Evolutionary conservation across 2,797 vertebrate species (phyloP).

Genomic region (Poeciliopsis turneri): DNA sequence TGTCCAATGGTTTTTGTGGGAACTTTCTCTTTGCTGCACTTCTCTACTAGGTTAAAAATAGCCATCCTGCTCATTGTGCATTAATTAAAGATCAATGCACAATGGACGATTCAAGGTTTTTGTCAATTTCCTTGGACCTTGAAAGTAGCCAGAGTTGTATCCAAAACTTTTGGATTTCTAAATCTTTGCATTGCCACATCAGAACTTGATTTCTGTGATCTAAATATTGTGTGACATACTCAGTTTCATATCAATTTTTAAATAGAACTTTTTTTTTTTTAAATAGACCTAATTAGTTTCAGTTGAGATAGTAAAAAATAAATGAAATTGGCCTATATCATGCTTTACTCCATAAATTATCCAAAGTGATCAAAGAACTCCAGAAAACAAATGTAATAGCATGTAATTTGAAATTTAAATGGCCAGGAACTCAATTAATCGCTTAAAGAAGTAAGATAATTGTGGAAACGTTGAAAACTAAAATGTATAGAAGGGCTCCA

Average conservation of each 20-base stretch:
- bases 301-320: not conserved
- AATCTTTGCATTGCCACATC: not conserved
- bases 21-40: not conserved
- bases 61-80: not conserved
- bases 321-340: not conserved
- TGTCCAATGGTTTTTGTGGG: not conserved
- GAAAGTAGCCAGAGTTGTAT: not conserved
- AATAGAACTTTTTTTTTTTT: not conserved
- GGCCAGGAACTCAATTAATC: not conserved
- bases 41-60: not conserved
- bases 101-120: not conserved
- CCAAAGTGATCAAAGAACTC: not conserved
- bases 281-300: not conserved
- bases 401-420: not conserved
- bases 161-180: not conserved
- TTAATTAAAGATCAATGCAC: not conserved
- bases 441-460: not conserved
- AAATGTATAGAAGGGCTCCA: not conserved
- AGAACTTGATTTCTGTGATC: not conserved
- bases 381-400: not conserved
- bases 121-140: not conserved
- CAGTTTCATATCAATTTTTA: not conserved
- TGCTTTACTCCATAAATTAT: not conserved
- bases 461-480: not conserved
- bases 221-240: not conserved